Evolutionary conservation across 1,140 invertebrate species (phyloP).

Genomic region (Latrodectus geometricus): DNA sequence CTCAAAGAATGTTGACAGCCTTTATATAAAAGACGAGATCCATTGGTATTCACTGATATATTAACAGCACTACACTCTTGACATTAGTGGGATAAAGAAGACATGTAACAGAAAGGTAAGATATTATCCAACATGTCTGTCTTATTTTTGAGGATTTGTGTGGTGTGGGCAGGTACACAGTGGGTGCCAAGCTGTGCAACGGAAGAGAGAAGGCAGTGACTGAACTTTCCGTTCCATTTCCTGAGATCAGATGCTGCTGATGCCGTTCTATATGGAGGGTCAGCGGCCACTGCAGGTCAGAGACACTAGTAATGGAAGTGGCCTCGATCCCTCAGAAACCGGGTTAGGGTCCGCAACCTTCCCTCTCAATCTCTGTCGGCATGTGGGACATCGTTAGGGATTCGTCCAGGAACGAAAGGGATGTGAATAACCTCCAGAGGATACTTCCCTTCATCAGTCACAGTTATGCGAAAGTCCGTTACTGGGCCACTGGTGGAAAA

Average conservation of each 20-base stretch:
- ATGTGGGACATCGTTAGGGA: constrained; percentile 39
- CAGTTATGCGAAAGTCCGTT: constrained; percentile 21
- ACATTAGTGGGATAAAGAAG: no score
- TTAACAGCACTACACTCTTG: no score
- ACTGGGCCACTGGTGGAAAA: constrained; percentile 31
- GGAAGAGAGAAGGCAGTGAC: constrained; percentile 41
- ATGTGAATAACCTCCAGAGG: constrained; percentile 58
- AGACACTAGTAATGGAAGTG: constrained; percentile 57
- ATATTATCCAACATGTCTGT: background rate
- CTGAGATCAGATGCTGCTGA: constrained; percentile 48
- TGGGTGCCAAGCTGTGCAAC: constrained; percentile 41
- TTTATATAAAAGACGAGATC: no score
- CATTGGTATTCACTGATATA: no score
- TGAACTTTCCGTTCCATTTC: constrained; percentile 60
- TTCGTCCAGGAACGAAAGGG: constrained; percentile 49
- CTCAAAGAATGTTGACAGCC: no score
- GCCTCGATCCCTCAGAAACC: constrained; percentile 58
- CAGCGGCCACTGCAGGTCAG: constrained; percentile 58
- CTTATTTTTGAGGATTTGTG: background rate
- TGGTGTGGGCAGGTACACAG: constrained; percentile 22
- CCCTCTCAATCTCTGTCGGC: constrained; percentile 42
- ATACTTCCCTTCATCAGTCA: constrained; percentile 15
- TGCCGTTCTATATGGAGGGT: constrained; percentile 47
- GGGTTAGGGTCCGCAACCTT: constrained; percentile 56
- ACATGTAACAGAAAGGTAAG: no score